Evolutionary conservation across 2,888 invertebrate species (phyloP).

Genomic region (Amblyjoppa fuscipennis): DNA sequence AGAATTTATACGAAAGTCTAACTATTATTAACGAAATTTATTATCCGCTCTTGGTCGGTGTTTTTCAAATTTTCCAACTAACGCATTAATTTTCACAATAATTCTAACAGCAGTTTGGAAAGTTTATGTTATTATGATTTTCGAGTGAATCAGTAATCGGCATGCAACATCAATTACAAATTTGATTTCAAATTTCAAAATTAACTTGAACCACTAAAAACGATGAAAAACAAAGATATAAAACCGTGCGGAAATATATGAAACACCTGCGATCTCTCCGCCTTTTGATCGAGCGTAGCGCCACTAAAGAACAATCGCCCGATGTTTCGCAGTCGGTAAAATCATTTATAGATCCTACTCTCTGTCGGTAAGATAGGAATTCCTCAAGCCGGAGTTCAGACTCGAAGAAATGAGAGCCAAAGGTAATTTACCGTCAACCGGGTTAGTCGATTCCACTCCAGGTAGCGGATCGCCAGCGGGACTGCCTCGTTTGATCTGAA

Average conservation of each 20-base stretch:
- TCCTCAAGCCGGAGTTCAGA: background rate
- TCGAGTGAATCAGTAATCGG: background rate
- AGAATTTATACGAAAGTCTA: slow-evolving; percentile 38
- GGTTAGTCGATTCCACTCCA: background rate
- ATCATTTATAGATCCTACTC: slow-evolving; percentile 44
- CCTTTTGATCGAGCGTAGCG: slow-evolving; percentile 29
- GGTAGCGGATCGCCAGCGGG: background rate
- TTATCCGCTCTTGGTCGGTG: background rate
- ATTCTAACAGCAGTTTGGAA: background rate
- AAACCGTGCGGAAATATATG: background rate
- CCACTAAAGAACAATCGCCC: background rate
- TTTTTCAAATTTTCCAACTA: background rate
- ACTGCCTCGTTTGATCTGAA: background rate
- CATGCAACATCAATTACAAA: background rate
- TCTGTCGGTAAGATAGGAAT: slow-evolving; percentile 45
- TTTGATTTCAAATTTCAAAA: background rate
- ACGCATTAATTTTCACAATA: background rate
- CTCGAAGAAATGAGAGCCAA: background rate
- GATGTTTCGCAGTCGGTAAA: slow-evolving; percentile 40
- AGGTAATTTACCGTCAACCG: slow-evolving; percentile 2
- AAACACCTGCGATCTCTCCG: background rate
- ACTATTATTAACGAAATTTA: slow-evolving; percentile 15
- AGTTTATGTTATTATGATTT: background rate
- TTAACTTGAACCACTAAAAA: background rate
- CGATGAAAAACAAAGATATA: background rate